Evolutionary conservation across 2,113 vertebrate species (phyloP).

Genomic region (Tetrax tetrax): DNA sequence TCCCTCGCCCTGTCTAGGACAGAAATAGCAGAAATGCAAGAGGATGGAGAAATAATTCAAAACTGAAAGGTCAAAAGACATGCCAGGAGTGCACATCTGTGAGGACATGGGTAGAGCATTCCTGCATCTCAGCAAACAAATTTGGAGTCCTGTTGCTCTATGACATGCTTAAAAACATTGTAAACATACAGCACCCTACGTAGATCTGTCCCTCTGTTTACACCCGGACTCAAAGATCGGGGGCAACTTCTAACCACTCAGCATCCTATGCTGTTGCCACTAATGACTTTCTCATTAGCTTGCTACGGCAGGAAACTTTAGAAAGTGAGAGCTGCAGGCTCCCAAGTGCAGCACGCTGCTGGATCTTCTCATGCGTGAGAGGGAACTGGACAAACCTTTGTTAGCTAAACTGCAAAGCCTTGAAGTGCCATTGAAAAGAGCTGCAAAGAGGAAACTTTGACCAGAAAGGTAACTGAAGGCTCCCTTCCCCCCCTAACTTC

Average conservation of each 20-base stretch:
- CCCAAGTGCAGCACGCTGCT: neutral
- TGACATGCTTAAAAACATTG: neutral
- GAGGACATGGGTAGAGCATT: fast-evolving
- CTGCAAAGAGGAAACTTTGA: neutral
- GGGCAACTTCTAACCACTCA: neutral
- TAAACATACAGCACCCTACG: neutral
- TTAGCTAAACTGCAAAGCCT: neutral
- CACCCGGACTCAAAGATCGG: neutral
- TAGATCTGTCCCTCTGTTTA: neutral
- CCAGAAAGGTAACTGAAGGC: neutral
- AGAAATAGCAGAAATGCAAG: neutral
- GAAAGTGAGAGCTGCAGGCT: neutral
- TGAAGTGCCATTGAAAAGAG: neutral
- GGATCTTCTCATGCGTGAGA: neutral
- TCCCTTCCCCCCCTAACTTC: neutral
- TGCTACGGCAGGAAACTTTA: neutral
- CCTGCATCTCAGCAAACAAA: neutral
- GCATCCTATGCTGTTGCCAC: neutral
- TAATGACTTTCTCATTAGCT: neutral
- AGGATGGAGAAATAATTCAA: neutral
- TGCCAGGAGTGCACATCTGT: neutral
- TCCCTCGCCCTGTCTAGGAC: neutral
- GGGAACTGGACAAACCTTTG: neutral
- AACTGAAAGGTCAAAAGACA: neutral
- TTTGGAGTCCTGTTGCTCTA: neutral